phyloP scores from a whole-genome alignment of 2,888 invertebrate species.

The Drosophila sordidula region DNA sequence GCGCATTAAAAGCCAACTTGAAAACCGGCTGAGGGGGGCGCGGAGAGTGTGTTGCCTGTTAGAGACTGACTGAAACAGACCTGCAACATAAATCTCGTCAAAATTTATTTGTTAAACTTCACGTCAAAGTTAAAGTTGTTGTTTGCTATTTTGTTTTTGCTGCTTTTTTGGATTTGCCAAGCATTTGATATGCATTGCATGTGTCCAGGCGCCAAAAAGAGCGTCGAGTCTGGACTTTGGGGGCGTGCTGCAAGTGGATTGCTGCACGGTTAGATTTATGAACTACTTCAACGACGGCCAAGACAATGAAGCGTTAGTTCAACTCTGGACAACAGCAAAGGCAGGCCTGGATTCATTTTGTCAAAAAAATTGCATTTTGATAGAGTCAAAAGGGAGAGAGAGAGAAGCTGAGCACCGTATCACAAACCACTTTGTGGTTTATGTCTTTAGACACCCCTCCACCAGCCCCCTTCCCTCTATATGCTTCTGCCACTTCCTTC shows the following conservation, averaged over 20 bases:
- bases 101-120: conserved; percentile 74
- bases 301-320: conserved; percentile 35
- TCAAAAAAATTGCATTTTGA: conserved; percentile 59
- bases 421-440: conserved; percentile 33
- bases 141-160: conserved; percentile 1
- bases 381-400: conserved; percentile 12
- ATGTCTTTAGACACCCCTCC: conserved; percentile 19
- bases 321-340: conserved; percentile 1
- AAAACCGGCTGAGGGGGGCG: conserved; percentile 37
- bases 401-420: conserved; percentile 7
- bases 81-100: conserved; percentile 70
- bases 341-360: conserved; percentile 45
- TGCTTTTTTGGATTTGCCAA: conserved; percentile 24
- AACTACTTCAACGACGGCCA: conserved; percentile 18
- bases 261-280: conserved; percentile 73
- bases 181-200: conserved; percentile 73
- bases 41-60: conserved; percentile 5
- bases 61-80: conserved; percentile 41
- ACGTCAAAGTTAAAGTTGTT: conserved; percentile 42
- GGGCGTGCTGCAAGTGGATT: conserved; percentile 27
- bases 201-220: conserved; percentile 51
- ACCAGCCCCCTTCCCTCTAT: background rate
- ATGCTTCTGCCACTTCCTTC: conserved; percentile 17
- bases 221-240: conserved; percentile 8
- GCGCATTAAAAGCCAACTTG: conserved; percentile 61